Conservation (phyloP, 2,797 vertebrate species). For the Ceyx erithaca region DNA sequence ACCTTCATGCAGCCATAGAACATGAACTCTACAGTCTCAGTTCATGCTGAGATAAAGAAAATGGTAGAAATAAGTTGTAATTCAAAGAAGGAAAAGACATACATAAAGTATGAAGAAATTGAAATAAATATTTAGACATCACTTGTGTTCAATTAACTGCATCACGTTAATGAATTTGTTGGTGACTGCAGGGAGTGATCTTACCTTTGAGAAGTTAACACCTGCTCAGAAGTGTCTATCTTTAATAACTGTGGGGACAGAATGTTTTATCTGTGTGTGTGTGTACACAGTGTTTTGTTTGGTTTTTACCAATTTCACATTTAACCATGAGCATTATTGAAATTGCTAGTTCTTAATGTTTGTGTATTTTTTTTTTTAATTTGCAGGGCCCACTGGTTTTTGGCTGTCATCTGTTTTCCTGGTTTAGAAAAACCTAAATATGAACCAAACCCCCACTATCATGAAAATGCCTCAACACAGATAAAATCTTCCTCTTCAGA, state of each 20-base stretch:
- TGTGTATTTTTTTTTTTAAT: background rate
- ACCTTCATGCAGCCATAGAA: background rate
- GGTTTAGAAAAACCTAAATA: slow-evolving; percentile 85
- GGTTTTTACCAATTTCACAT: background rate
- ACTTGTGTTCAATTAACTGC: background rate
- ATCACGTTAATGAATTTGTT: background rate
- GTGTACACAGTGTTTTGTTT: background rate
- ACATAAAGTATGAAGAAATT: background rate
- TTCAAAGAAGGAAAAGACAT: background rate
- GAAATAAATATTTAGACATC: background rate
- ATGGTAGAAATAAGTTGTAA: background rate
- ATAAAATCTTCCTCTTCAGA: slow-evolving; percentile 68
- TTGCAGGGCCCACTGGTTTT: slow-evolving; percentile 96
- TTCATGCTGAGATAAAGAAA: background rate
- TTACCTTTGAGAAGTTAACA: background rate
- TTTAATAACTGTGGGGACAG: background rate
- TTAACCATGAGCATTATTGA: background rate
- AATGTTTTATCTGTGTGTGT: fast-evolving
- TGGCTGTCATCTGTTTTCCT: slow-evolving; percentile 97
- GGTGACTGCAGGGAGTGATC: background rate
- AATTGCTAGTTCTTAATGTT: background rate
- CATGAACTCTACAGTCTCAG: background rate
- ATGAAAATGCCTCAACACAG: slow-evolving; percentile 72
- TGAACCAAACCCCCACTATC: slow-evolving; percentile 87
- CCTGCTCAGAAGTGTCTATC: background rate